phyloP scores from a whole-genome alignment of 2,888 invertebrate genomes.

The Tyria jacobaeae region DNA sequence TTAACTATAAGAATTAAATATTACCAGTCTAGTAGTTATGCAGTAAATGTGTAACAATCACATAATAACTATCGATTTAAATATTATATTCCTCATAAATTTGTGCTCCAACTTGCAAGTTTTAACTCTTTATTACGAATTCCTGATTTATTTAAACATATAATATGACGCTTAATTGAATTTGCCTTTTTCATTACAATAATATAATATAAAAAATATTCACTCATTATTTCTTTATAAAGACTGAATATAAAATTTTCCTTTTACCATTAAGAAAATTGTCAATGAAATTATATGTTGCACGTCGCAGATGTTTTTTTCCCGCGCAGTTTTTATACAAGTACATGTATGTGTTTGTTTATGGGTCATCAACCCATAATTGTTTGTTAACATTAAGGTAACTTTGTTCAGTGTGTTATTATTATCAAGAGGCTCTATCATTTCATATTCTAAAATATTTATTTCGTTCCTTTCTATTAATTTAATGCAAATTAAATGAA shows the following conservation, averaged over 20 bases:
- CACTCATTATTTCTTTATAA: not conserved
- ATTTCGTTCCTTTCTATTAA: not conserved
- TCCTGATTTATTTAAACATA: too few species aligned
- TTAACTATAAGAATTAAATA: too few species aligned
- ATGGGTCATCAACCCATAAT: conserved; percentile 1
- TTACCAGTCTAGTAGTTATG: too few species aligned
- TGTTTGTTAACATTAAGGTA: not conserved
- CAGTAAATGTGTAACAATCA: too few species aligned
- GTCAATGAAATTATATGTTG: conserved; percentile 13
- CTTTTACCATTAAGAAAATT: conserved; percentile 5
- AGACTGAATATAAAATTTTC: too few species aligned
- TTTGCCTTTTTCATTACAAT: not conserved
- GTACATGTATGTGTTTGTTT: conserved; percentile 13
- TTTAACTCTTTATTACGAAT: too few species aligned
- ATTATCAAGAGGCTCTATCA: not conserved
- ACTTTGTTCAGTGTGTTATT: conserved; percentile 2
- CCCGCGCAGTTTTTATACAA: conserved; percentile 12
- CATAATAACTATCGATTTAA: too few species aligned
- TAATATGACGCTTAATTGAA: not conserved
- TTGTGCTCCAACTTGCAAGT: too few species aligned
- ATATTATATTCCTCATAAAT: too few species aligned
- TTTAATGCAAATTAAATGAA: too few species aligned
- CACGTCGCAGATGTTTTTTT: conserved; percentile 12
- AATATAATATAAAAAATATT: not conserved
- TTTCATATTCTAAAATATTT: not conserved